Conservation (phyloP, 2,113 vertebrate genomes). For the Megaleporinus macrocephalus region DNA sequence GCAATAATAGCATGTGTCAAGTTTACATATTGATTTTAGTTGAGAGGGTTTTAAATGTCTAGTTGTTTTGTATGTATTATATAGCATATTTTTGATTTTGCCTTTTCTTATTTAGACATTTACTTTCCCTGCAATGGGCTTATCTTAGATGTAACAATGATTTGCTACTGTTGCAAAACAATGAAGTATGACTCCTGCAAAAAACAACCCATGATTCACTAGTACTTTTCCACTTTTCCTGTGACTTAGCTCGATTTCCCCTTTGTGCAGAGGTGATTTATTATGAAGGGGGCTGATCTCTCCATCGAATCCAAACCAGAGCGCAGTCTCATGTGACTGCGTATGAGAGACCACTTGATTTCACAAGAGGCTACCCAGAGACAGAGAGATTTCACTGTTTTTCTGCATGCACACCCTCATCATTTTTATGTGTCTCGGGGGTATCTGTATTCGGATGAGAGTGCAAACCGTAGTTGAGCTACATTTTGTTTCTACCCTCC, state of each 20-base stretch:
- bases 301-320: slow-evolving; percentile 8
- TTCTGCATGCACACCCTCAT: not conserved
- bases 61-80: too few relatives aligned
- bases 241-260: not conserved
- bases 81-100: too few relatives aligned
- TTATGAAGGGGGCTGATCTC: not conserved
- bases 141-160: not conserved
- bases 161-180: not conserved
- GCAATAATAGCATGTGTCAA: too few relatives aligned
- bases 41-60: too few relatives aligned
- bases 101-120: too few relatives aligned
- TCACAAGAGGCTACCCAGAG: slow-evolving; percentile 6
- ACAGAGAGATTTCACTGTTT: not conserved
- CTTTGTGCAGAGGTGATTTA: not conserved
- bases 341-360: not conserved
- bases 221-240: not conserved
- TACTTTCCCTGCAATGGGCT: too few relatives aligned
- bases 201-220: not conserved
- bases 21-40: too few relatives aligned
- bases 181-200: not conserved
- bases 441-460: not conserved
- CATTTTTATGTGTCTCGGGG: not conserved
- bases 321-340: not conserved
- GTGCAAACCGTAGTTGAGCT: not conserved
- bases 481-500: too few relatives aligned